phyloP scores from a whole-genome alignment of 2,113 vertebrate species.

The Solenodon paradoxus region DNA sequence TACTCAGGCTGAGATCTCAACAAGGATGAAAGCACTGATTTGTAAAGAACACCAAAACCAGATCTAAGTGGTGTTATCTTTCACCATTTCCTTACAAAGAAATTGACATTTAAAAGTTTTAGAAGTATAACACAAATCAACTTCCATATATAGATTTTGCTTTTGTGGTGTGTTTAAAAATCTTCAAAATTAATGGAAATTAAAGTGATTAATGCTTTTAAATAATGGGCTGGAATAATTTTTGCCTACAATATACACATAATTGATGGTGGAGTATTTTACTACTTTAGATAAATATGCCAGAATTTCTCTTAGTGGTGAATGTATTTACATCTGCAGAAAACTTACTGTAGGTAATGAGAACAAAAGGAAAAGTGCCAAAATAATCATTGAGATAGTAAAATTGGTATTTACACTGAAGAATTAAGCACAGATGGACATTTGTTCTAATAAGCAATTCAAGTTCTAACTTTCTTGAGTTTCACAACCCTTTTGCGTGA shows the following conservation, averaged over 20 bases:
- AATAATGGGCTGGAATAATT: not conserved
- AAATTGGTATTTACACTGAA: not conserved
- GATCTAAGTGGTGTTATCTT: not conserved
- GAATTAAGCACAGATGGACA: not conserved
- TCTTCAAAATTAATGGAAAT: conserved; percentile 2
- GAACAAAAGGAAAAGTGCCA: not conserved
- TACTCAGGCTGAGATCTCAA: not conserved
- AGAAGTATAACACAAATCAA: not conserved
- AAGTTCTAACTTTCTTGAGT: not conserved
- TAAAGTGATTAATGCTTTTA: not conserved
- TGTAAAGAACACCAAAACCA: not conserved
- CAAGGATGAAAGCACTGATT: not conserved
- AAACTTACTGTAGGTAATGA: not conserved
- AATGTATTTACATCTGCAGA: not conserved
- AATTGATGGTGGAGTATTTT: not conserved
- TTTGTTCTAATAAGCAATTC: not conserved
- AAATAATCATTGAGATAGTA: not conserved
- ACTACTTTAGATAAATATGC: not conserved
- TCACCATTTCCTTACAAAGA: conserved; percentile 12
- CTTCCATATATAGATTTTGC: not conserved
- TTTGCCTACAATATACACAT: not conserved
- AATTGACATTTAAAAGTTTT: not conserved
- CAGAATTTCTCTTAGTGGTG: not conserved
- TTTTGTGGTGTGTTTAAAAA: not conserved
- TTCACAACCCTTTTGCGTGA: not conserved